Conservation (phyloP, 2,888 invertebrate species). For the Rhagium mordax region DNA sequence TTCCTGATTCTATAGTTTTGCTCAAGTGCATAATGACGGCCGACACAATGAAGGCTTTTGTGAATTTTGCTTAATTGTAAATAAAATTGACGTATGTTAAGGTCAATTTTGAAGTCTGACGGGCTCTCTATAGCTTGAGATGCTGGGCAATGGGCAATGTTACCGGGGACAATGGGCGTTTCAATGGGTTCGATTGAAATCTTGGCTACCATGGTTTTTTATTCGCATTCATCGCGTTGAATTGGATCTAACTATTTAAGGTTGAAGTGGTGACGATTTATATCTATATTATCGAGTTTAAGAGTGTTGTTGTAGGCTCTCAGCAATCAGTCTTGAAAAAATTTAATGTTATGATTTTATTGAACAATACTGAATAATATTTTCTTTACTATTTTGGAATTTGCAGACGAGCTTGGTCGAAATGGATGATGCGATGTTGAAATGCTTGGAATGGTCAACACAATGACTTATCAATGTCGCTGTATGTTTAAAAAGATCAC, state of each 20-base stretch:
- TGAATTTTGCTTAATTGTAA: conserved; percentile 54
- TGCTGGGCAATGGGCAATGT: conserved; percentile 32
- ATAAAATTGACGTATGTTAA: conserved; percentile 54
- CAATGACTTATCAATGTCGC: too few species aligned
- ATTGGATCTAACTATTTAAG: background rate
- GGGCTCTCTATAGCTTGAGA: conserved; percentile 21
- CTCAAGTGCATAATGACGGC: conserved; percentile 58
- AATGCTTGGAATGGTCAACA: too few species aligned
- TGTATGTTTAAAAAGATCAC: too few species aligned
- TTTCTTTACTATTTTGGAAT: too few species aligned
- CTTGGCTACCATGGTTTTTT: background rate
- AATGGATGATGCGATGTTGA: too few species aligned
- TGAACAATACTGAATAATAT: too few species aligned
- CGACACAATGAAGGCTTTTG: conserved; percentile 55
- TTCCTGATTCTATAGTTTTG: conserved; percentile 59
- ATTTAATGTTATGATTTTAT: too few species aligned
- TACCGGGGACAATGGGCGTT: conserved; percentile 4
- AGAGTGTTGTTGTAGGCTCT: too few species aligned
- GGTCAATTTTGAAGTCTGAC: conserved; percentile 51
- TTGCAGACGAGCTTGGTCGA: too few species aligned
- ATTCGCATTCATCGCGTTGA: background rate
- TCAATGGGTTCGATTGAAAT: conserved; percentile 3
- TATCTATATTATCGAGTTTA: too few species aligned
- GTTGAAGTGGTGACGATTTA: background rate
- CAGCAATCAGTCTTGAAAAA: too few species aligned